Evolutionary conservation across 1,140 invertebrate species (phyloP).

Genomic region (Drosophila varians): DNA sequence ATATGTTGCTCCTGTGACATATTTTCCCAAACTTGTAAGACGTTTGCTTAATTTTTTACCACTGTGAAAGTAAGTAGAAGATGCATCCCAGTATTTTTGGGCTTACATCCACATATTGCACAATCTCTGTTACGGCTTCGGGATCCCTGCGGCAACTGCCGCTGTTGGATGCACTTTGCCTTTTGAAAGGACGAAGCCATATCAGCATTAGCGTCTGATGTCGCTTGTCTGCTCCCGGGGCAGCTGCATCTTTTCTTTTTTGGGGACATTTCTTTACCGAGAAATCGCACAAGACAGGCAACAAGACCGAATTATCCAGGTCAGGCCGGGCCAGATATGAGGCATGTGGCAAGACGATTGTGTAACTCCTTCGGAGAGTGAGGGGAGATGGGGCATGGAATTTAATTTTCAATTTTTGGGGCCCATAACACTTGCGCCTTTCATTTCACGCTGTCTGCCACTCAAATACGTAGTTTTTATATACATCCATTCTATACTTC

Average conservation of each 20-base stretch:
- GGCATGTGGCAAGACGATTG: slow-evolving; percentile 56
- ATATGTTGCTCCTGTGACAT: too few relatives aligned
- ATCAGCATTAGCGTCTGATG: slow-evolving; percentile 77
- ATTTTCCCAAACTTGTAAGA: too few relatives aligned
- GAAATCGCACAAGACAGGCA: slow-evolving; percentile 36
- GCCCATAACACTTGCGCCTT: slow-evolving; percentile 65
- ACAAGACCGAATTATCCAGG: slow-evolving; percentile 49
- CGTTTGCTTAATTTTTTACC: not conserved
- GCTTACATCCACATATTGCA: slow-evolving; percentile 57
- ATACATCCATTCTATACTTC: slow-evolving; percentile 7
- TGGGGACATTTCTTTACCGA: slow-evolving; percentile 47
- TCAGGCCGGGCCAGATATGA: slow-evolving; percentile 77
- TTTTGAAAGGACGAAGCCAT: slow-evolving; percentile 71
- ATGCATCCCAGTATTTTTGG: slow-evolving; percentile 1
- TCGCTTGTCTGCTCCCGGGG: slow-evolving; percentile 33
- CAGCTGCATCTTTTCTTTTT: slow-evolving; percentile 28
- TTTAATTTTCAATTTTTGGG: slow-evolving; percentile 73
- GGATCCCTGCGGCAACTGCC: slow-evolving; percentile 18
- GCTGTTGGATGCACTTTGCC: slow-evolving; percentile 61
- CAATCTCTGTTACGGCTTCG: slow-evolving; percentile 44
- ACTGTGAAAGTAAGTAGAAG: not conserved
- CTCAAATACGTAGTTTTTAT: slow-evolving; percentile 16
- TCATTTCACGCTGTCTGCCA: slow-evolving; percentile 50
- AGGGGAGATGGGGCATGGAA: slow-evolving; percentile 18
- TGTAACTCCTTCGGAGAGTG: slow-evolving; percentile 32